Evolutionary conservation across 2,113 vertebrate genomes (phyloP), one percentile per base, ranked within the genome.

Genomic region (Dicerorhinus sumatrensis): DNA sequence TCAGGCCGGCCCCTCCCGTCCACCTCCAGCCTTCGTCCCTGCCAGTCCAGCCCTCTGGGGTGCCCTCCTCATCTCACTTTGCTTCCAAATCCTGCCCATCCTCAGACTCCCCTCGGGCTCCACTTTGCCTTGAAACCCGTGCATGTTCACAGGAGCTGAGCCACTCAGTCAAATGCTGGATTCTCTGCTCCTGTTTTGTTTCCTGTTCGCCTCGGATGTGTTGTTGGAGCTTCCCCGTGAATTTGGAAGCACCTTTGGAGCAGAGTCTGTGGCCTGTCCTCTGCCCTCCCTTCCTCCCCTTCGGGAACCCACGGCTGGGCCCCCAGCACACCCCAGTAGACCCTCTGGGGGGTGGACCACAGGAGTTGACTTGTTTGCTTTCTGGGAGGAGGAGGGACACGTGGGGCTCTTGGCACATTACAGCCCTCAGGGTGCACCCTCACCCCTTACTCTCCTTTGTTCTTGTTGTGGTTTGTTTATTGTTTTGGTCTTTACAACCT

Each of bases 171-270:
- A 42, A 89, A 72, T 23, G 0, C 70, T 48, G 25, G 65, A 21
- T 76, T 79, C 29, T 70, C 36, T 81, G 63, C 36, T 81, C 63
- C 21, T 46, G 29, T 39, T 36, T 33, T 58, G 60, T 70, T 48
- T 80, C 67, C 58, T 58, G 3, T 4, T 81, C n/a, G 33, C 46
- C 8, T n/a, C 13, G 0, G 1, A 1, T n/a, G 18, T 9, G 4
- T 65, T 67, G 4, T 80, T 46, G 23, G 80, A 96, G 54, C 51
- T 36, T 46, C 25, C 39, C 33, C 27, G 5, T 56, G 69, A 16
- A 12, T 42, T 21, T 96, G 88, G 89, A 72, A 42, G 73, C 29
- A 16, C 6, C n/a, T 69, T 31, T 63, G 9, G 69, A n/a, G 31
- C 72, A 46, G 23, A 29, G n/a, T 69, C 48, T 73, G 17, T 25